phyloP scores from a whole-genome alignment of 2,888 invertebrate genomes.

The Strigamia maritima region DNA sequence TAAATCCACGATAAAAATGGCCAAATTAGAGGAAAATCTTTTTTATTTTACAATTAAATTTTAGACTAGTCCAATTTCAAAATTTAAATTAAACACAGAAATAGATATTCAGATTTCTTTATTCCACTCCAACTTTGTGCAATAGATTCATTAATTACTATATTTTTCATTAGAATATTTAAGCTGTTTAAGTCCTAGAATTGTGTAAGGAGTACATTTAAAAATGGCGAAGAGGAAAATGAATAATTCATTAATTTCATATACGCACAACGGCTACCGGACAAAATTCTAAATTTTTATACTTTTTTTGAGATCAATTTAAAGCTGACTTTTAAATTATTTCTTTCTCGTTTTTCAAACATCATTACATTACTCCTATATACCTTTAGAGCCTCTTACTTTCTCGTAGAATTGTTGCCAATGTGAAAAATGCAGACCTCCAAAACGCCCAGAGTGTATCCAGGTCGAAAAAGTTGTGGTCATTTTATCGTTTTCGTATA shows the following conservation, averaged over 20 bases:
- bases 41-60: not conserved
- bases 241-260: constrained; percentile 8
- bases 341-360: not conserved
- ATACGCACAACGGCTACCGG: constrained; percentile 22
- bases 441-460: constrained; percentile 11
- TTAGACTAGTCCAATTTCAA: not conserved
- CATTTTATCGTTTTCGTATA: not conserved
- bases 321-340: constrained; percentile 18
- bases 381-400: not conserved
- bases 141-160: not conserved
- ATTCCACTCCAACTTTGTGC: not conserved
- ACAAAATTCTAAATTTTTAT: constrained; percentile 15
- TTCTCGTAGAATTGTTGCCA: constrained; percentile 2
- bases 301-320: not conserved
- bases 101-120: not conserved
- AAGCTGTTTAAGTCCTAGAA: not conserved
- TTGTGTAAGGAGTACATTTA: constrained; percentile 28
- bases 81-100: not conserved
- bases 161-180: not conserved
- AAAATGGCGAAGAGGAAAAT: constrained; percentile 17
- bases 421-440: constrained; percentile 27
- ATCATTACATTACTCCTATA: not conserved
- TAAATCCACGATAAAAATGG: too few species aligned
- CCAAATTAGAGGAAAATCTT: too few species aligned
- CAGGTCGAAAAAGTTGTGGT: constrained; percentile 15